phyloP scores from a whole-genome alignment of 2,888 invertebrate species.

The Metacarcinus magister region DNA sequence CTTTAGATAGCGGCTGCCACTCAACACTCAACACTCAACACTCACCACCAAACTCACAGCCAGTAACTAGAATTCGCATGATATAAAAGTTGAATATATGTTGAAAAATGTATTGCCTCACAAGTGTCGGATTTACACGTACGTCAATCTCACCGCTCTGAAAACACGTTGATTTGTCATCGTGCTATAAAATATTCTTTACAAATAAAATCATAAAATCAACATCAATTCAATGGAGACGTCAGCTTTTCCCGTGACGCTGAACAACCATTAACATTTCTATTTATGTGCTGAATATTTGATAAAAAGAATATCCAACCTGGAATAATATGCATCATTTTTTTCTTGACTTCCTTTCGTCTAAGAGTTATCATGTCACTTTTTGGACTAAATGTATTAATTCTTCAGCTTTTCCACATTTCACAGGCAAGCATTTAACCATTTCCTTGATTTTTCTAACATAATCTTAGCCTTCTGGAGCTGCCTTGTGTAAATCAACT shows the following conservation, averaged over 20 bases:
- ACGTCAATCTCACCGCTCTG: neutral
- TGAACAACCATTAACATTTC: neutral
- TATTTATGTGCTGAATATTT: neutral
- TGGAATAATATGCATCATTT: no score
- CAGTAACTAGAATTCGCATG: neutral
- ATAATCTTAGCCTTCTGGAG: no score
- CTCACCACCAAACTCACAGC: neutral
- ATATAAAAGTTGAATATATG: neutral
- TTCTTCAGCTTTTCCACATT: no score
- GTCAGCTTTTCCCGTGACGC: neutral
- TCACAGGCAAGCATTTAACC: no score
- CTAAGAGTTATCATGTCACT: no score
- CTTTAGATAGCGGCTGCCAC: no score
- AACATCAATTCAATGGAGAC: neutral
- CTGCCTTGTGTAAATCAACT: no score
- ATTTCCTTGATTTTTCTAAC: no score
- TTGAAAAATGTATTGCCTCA: neutral
- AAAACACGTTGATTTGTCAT: slow-evolving; percentile 26
- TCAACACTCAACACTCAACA: neutral
- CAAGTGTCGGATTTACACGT: neutral
- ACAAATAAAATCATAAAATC: slow-evolving; percentile 26
- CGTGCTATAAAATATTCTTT: neutral
- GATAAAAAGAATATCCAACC: neutral
- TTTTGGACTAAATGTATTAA: no score
- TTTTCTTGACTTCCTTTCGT: no score